Conservation (phyloP, 1,140 invertebrate genomes). For the Leptinotarsa lineolata region DNA sequence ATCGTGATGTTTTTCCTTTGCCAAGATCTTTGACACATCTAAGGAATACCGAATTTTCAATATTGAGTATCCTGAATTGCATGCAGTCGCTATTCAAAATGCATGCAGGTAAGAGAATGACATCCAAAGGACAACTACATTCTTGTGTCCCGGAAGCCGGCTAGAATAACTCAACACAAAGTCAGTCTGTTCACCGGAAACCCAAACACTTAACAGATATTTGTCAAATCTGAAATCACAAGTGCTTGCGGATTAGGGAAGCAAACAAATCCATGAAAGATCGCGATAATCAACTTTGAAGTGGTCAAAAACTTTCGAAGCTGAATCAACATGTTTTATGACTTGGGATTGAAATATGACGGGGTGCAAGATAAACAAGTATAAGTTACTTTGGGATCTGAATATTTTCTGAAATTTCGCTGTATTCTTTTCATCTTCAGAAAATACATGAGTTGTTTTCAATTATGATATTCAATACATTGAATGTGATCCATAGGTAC, state of each 20-base stretch:
- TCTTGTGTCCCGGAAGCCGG: background rate
- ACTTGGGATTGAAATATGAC: background rate
- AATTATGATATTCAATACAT: too few species aligned
- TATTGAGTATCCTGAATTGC: too few species aligned
- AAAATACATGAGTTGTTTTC: too few species aligned
- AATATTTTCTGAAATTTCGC: too few species aligned
- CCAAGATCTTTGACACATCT: too few species aligned
- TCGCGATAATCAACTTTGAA: conserved; percentile 1
- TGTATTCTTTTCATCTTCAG: too few species aligned
- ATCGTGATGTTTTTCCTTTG: too few species aligned
- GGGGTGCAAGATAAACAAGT: background rate
- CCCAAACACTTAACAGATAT: background rate
- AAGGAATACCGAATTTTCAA: too few species aligned
- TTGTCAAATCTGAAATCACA: conserved; percentile 3
- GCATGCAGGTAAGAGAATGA: background rate
- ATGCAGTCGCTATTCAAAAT: background rate
- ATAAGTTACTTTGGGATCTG: background rate
- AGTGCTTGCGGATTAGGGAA: conserved; percentile 5
- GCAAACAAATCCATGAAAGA: background rate
- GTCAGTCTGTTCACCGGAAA: conserved; percentile 1
- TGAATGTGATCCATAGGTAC: too few species aligned
- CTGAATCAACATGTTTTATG: background rate
- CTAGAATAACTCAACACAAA: background rate
- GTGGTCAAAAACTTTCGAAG: background rate
- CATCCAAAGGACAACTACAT: background rate